Evolutionary conservation across 1,140 invertebrate genomes (phyloP).

Genomic region (Chymomyza costata): DNA sequence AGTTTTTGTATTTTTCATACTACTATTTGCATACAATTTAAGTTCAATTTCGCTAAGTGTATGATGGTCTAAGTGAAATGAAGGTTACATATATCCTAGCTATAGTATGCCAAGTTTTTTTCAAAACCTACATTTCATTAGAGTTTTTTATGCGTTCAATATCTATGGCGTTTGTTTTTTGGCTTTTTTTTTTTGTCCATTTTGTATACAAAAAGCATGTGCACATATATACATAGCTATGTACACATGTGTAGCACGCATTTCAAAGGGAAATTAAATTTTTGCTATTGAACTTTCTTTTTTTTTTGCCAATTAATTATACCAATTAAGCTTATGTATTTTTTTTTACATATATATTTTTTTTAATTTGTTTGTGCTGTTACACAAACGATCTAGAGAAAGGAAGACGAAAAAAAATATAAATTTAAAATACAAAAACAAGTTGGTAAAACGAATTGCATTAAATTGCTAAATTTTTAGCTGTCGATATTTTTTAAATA

Average conservation of each 20-base stretch:
- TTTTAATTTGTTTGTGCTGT: background rate
- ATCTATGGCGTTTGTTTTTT: too few species aligned
- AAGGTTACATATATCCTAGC: conserved; percentile 48
- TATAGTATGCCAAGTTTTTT: conserved; percentile 52
- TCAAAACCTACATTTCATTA: too few species aligned
- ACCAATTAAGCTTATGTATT: background rate
- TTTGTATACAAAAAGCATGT: conserved; percentile 31
- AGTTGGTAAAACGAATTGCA: conserved; percentile 9
- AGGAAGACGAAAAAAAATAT: background rate
- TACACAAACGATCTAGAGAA: background rate
- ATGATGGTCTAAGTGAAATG: conserved; percentile 67
- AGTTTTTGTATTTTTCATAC: too few species aligned
- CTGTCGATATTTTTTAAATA: conserved; percentile 52
- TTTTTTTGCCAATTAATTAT: background rate
- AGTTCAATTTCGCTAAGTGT: conserved; percentile 67
- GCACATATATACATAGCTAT: conserved; percentile 26
- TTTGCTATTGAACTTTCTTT: background rate
- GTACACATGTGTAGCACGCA: conserved; percentile 15
- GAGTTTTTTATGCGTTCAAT: too few species aligned
- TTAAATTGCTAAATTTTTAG: conserved; percentile 42
- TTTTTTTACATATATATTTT: background rate
- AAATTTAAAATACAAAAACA: background rate
- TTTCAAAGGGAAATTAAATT: background rate
- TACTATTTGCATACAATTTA: conserved; percentile 9
- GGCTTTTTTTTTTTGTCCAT: too few species aligned